Conservation (phyloP, 1,140 invertebrate species). For the Rhynchophorus ferrugineus region DNA sequence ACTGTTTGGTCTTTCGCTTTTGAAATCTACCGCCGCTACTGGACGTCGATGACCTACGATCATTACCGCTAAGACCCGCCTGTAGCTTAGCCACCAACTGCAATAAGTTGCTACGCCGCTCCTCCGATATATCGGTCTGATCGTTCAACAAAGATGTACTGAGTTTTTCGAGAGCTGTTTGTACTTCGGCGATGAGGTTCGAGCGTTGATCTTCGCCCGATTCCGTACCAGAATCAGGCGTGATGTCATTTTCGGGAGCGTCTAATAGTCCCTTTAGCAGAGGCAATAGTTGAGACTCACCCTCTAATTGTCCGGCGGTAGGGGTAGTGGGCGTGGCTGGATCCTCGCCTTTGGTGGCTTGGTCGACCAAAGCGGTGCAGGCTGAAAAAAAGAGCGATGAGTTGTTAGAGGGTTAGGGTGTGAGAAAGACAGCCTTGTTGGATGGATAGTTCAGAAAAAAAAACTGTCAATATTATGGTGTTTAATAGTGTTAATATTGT, state of each 20-base stretch:
- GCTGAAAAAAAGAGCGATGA: conserved; percentile 38
- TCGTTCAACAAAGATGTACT: conserved; percentile 59
- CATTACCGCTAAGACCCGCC: conserved; percentile 46
- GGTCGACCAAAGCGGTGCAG: conserved; percentile 51
- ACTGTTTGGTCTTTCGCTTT: conserved; percentile 44
- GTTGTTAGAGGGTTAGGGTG: conserved; percentile 1
- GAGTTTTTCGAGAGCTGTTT: conserved; percentile 64
- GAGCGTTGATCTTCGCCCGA: conserved; percentile 54
- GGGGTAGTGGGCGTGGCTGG: conserved; percentile 37
- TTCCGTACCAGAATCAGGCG: conserved; percentile 56
- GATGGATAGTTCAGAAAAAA: neutral
- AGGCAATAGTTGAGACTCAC: conserved; percentile 53
- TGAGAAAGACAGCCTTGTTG: neutral
- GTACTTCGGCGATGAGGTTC: conserved; percentile 67
- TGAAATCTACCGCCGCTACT: conserved; percentile 22
- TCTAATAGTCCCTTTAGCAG: conserved; percentile 47
- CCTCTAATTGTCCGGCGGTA: conserved; percentile 38
- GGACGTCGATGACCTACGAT: conserved; percentile 31
- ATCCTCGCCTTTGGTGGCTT: conserved; percentile 41
- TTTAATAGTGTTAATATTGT: neutral
- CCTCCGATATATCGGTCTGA: conserved; percentile 43
- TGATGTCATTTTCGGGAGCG: conserved; percentile 33
- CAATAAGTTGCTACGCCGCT: conserved; percentile 57
- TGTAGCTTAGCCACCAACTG: conserved; percentile 67
- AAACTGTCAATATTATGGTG: neutral